Evolutionary conservation across 1,140 invertebrate species (phyloP), one percentile per base, ranked within the genome.

Genomic region (Carposina sasakii): DNA sequence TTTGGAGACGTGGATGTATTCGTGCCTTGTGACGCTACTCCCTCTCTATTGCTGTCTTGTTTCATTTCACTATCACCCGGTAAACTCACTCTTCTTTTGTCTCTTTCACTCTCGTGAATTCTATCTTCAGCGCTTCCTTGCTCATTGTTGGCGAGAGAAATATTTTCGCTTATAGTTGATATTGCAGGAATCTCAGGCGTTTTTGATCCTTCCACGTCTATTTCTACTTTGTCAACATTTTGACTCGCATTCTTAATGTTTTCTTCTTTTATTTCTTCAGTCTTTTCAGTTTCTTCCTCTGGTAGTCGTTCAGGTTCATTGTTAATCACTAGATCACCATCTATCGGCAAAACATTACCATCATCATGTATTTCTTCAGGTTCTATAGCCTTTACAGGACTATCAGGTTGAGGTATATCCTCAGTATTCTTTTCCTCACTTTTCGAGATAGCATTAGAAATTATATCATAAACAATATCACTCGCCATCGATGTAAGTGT

Each of bases 121-220:
- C 62, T 69, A 41, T 78, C 73, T 17, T 78, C 78, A 21, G 66
- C 62, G 12, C 82, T 73, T 21, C 71, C 76, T 20, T 67, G 63
- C 13, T 84, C 74, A 22, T 79, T 83, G 52, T 86, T 85, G 3
- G 72, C 71, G 22, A 85, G 53, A 0, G 81, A 81, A 54, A 86
- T 86, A 53, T 85, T 86, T 48, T 92, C 91, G 87, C 90, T 91
- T 70, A 91, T 90, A 63, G 90, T 91, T 54, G 90, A 91, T 85
- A 92, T 91, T 57, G 90, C 90, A 70, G 90, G 87, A 56, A 91
- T 91, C 84, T 90, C 90, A 60, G 89, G 87, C 54, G 87, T 85
- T 63, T 86, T 87, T 72, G 87, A 85, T 48, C 77, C 78, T 74
- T 87, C 76, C 81, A 84, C 53, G 53, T 67, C 57, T 3, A 28